Conservation (phyloP, 2,888 invertebrate species). For the Tachina fera region DNA sequence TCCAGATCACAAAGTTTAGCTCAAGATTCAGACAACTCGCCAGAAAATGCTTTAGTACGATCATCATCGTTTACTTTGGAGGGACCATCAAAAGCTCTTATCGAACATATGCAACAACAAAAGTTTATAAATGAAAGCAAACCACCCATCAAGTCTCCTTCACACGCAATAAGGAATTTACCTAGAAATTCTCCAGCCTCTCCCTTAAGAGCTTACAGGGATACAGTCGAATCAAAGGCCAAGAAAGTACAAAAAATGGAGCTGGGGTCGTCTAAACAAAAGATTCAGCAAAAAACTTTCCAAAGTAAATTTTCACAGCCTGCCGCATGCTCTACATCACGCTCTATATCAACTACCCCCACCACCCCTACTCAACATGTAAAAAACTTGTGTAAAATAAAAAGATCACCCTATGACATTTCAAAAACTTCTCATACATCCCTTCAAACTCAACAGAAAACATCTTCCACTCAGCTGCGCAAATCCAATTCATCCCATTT, state of each 20-base stretch:
- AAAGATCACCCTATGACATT: slow-evolving; percentile 72
- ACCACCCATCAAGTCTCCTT: slow-evolving; percentile 1
- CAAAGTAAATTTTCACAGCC: slow-evolving; percentile 63
- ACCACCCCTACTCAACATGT: slow-evolving; percentile 31
- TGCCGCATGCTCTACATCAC: slow-evolving; percentile 44
- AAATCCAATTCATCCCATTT: slow-evolving; percentile 55
- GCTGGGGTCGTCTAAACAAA: slow-evolving; percentile 72
- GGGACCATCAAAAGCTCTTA: slow-evolving; percentile 89
- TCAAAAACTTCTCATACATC: slow-evolving; percentile 54
- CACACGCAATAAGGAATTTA: slow-evolving; percentile 1
- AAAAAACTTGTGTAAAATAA: slow-evolving; percentile 57
- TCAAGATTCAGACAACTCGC: slow-evolving; percentile 49
- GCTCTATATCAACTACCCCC: slow-evolving; percentile 28
- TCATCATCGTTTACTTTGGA: slow-evolving; percentile 92
- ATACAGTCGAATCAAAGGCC: slow-evolving; percentile 80
- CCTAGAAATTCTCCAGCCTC: slow-evolving; percentile 35
- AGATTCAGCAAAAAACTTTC: slow-evolving; percentile 60
- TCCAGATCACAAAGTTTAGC: slow-evolving; percentile 81
- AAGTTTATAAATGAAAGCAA: slow-evolving; percentile 19
- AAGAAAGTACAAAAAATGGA: slow-evolving; percentile 79
- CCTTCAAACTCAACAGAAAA: slow-evolving; percentile 31
- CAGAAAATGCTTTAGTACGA: slow-evolving; percentile 84
- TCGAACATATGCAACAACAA: slow-evolving; percentile 78
- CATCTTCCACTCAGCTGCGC: slow-evolving; percentile 21
- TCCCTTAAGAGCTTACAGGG: slow-evolving; percentile 75